A percentile compares a stretch with the other conserved stretches of the same genome.
phyloP scores from a whole-genome alignment of 2,888 invertebrate species.

The Caenorhabditis zanzibari region DNA sequence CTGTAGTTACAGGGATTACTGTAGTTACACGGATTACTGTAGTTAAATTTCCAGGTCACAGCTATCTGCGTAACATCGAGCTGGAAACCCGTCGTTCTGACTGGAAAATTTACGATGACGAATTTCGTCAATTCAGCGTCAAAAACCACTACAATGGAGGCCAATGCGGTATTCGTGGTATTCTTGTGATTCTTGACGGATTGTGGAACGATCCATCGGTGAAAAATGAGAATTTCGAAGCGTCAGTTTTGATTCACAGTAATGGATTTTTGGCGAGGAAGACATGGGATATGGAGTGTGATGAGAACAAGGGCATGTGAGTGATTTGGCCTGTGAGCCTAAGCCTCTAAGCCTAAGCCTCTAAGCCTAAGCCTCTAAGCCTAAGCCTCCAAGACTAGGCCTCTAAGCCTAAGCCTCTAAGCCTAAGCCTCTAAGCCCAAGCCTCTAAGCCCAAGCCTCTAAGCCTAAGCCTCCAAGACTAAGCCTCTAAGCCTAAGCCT shows the following conservation, averaged over 20 bases:
- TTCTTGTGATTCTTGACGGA: background rate
- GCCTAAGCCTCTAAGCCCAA: background rate
- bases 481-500: conserved; percentile 39
- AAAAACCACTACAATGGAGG: background rate
- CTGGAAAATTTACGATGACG: background rate
- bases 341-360: background rate
- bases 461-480: conserved; percentile 12
- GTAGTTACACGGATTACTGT: no score
- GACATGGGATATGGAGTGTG: conserved; percentile 19
- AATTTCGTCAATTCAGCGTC: background rate
- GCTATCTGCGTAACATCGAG: background rate
- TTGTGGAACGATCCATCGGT: background rate
- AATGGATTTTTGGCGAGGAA: background rate
- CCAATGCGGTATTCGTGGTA: background rate
- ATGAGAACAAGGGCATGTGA: conserved; percentile 39
- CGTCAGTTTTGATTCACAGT: background rate
- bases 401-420: no score
- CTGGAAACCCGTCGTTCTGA: background rate
- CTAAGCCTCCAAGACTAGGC: conserved; percentile 15
- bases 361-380: no score
- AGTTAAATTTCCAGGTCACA: background rate
- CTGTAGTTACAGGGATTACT: no score
- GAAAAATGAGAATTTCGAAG: background rate
- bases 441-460: no score
- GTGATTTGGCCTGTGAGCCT: background rate